Conservation (phyloP, 2,797 vertebrate species). For the Syngnathus acus region DNA sequence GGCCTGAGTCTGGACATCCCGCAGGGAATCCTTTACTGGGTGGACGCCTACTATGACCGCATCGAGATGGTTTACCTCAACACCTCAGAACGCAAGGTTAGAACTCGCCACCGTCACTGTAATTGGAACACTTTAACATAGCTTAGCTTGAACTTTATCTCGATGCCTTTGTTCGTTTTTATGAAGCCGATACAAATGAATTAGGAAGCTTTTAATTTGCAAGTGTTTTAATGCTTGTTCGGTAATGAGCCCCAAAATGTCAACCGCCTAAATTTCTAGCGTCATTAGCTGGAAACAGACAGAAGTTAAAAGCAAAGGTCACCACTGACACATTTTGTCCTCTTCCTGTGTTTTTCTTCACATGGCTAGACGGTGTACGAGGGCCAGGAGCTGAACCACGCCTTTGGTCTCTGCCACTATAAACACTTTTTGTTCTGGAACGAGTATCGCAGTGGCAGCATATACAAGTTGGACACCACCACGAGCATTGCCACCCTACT, state of each 20-base stretch:
- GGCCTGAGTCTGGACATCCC: slow-evolving; percentile 93
- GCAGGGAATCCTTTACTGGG: slow-evolving; percentile 89
- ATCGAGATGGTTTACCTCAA: slow-evolving; percentile 94
- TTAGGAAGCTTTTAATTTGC: neutral
- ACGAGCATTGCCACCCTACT: slow-evolving; percentile 78
- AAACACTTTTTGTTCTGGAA: slow-evolving; percentile 95
- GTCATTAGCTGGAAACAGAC: neutral
- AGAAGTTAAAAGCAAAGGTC: neutral
- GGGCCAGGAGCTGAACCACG: slow-evolving; percentile 88
- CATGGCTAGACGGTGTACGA: slow-evolving; percentile 84
- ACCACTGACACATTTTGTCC: neutral
- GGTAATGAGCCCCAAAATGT: neutral
- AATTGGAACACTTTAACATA: neutral
- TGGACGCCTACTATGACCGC: slow-evolving; percentile 94
- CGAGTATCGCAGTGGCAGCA: slow-evolving; percentile 91
- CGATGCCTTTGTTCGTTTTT: slow-evolving; percentile 9
- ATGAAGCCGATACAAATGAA: neutral
- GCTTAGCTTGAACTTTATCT: neutral
- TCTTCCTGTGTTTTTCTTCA: slow-evolving; percentile 12
- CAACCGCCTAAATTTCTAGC: slow-evolving; percentile 1
- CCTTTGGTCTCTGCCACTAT: slow-evolving; percentile 94
- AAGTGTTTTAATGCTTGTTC: neutral
- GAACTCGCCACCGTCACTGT: slow-evolving; percentile 13
- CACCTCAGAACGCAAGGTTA: slow-evolving; percentile 83
- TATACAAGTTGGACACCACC: slow-evolving; percentile 84